Evolutionary conservation across 1,140 invertebrate species (phyloP), one percentile per base, ranked within the genome.

Genomic region (Drosophila truncata): DNA sequence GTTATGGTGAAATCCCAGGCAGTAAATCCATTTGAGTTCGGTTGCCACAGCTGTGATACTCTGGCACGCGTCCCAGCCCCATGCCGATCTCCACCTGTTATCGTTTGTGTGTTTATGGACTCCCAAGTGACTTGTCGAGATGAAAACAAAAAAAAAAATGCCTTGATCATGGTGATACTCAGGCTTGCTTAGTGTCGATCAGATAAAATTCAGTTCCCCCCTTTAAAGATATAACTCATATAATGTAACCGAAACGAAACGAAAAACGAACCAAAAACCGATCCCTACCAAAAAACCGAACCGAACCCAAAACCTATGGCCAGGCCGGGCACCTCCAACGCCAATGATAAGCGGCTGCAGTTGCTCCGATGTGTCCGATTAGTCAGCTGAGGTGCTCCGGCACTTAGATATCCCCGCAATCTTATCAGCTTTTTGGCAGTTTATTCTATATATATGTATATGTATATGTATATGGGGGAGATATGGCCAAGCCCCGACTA

Each of bases 401-500:
- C 47, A 55, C 63, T 61, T n/a, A 49, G 74, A 61, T 78, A 78
- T 69, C 39, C n/a, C 25, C 42, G 52, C 76, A 78, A 78, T 78
- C 74, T 78, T 78, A 78, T 78, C 74, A 77, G 63, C 37, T 23
- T 54, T 73, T 73, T 74, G 69, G 57, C 67, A 73, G 52, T 75
- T 42, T 27, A 31, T 41, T 55, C 52, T 54, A 50, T 41, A 63
- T n/a, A n/a, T 35, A 13, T 18, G 14, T 9, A 20, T 20, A 63
- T 54, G 23, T n/a, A n/a, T 35, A 13, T 18, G 14, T 9, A 20
- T 20, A 63, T 54, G 23, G 35, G 27, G 4, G 27, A 50, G 49
- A 72, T 60, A 74, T 61, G 59, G 71, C 23, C 37, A 41, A 50
- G 59, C 46, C 25, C 46, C 47, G 44, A 29, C 31, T 33, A 10